Conservation (phyloP, 2,797 vertebrate genomes). For the Tympanoctomys barrerae region DNA sequence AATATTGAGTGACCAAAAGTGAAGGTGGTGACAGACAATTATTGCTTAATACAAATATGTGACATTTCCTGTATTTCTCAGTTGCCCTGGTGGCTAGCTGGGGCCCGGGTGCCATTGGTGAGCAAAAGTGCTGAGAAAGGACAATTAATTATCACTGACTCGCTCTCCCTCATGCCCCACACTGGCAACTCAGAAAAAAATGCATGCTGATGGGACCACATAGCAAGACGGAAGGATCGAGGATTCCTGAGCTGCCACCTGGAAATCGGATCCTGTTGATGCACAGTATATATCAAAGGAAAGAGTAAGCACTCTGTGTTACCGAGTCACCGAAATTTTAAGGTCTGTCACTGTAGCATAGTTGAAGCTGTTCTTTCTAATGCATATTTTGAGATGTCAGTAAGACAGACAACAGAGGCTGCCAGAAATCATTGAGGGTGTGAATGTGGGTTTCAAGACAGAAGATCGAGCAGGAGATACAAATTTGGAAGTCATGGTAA, state of each 20-base stretch:
- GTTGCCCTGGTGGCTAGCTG: background rate
- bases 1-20: background rate
- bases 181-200: background rate
- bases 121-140: background rate
- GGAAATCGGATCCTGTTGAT: background rate
- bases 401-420: background rate
- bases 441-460: background rate
- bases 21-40: background rate
- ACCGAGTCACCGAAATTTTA: background rate
- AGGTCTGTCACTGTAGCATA: background rate
- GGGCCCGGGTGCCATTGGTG: background rate
- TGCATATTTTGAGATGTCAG: slow-evolving; percentile 1
- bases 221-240: background rate
- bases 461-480: background rate
- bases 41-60: background rate
- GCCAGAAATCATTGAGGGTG: background rate
- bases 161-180: background rate
- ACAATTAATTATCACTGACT: background rate
- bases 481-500: background rate
- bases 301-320: background rate
- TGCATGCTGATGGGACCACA: background rate
- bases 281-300: background rate
- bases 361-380: background rate
- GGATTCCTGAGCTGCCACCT: background rate
- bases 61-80: background rate